Evolutionary conservation across 53 echinoderm and acorn worm species (phyloP), one percentile per base, ranked within the genome.

Genomic region (Antedon mediterranea): DNA sequence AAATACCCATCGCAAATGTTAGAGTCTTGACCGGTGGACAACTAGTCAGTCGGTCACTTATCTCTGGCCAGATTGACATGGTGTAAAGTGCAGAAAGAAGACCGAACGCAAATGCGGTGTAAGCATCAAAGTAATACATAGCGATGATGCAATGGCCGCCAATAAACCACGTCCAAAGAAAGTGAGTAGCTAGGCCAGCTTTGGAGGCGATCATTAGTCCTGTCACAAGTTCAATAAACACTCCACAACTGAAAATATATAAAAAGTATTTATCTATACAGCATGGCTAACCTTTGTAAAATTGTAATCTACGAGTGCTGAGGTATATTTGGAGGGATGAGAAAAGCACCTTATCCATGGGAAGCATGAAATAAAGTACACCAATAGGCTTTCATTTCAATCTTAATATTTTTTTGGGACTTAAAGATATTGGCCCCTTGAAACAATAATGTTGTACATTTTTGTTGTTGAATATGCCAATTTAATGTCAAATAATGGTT

Each of bases 81-180:
- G 86, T 73, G 80, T 89, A 97, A 28, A 92, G 82, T 33, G 80
- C 82, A 18, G 90, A 79, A 72, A 97, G 79, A 4, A 97, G 85
- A 43, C 89, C 97, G 71, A 82, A 83, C 11, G 83, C 85, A 75
- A 88, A 88, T 4, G 30, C 78, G 14, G 43, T 43, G 13, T 78
- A 44, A 0, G 85, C 34, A 3, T 71, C 44, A 15, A 97, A 81
- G 77, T 85, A 92, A 80, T 89, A 88, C 15, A 97, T n/a, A 20
- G 88, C 92, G 0, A 92, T 28, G 18, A 85, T 81, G 43, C 84
- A 78, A 84, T 97, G 97, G 3, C 89, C 75, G 28, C 97, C 91
- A 4, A 97, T 43, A 73, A 97, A 92, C 97, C 97, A 97, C 72
- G 82, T 76, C 97, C 97, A 97, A 3, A 97, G 83, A 78, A 91